Evolutionary conservation across 2,113 vertebrate species (phyloP), one percentile per base, ranked within the genome.

Genomic region (Dromas ardeola): DNA sequence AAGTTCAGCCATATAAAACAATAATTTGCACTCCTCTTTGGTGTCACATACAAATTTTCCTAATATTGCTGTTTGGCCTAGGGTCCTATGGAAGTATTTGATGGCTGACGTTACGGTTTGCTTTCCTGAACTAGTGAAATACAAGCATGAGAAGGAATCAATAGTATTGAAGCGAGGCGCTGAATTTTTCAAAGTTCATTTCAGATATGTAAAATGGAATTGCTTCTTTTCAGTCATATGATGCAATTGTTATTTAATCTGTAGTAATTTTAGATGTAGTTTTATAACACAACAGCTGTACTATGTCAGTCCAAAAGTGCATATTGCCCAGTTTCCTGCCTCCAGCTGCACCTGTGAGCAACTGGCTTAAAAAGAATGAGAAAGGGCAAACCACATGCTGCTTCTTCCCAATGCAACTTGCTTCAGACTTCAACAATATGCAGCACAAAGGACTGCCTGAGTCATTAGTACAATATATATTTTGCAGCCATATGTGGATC

Each of bases 41-140:
- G 22, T 53, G 59, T 47, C 8, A 34, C 6, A 43, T 17, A 67
- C 5, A 71, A 58, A 30, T 91, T 81, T 92, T 56, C 23, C 47
- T 55, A 69, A 36, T 53, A n/a, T 32, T 86, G 10, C 11, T 19
- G 1, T 8, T 50, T 79, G 7, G 27, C 13, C 6, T 63, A 49
- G 20, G 26, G 7, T 62, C 19, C 74, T 17, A 14, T 55, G 38
- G 55, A 56, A 87, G 5, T 58, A 15, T 70, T 61, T 70, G 18
- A 22, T 59, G 50, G 32, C 8, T 72, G 62, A 49, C 32, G 18
- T 58, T 84, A 85, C 30, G 36, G 4, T 93, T 92, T 94, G 13
- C 40, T 90, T 86, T 89, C 42, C 45, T 93, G 86, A 96, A 62
- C 90, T 58, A 70, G 8, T 81, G 63, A 86, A 92, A 93, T 80